phyloP scores from a whole-genome alignment of 2,888 invertebrate species.

The Zaprionus lineosus region DNA sequence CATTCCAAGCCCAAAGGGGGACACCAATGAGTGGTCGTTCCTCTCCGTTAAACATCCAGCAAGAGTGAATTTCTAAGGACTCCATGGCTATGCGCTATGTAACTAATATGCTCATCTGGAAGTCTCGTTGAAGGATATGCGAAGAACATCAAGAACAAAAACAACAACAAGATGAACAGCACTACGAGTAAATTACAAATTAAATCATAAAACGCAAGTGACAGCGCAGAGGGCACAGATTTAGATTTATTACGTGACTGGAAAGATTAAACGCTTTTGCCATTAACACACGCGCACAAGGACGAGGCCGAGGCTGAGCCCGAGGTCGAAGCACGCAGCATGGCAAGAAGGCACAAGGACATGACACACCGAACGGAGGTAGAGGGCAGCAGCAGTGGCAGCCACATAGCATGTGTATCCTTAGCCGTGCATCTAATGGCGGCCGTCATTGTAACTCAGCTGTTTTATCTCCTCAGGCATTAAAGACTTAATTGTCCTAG shows the following conservation, averaged over 20 bases:
- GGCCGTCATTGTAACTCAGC: too few species aligned
- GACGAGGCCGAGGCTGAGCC: too few species aligned
- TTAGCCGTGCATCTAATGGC: slow-evolving; percentile 22
- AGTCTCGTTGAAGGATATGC: neutral
- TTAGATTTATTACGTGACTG: slow-evolving; percentile 77
- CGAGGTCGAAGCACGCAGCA: too few species aligned
- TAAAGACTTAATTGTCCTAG: too few species aligned
- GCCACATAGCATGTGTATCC: slow-evolving; percentile 30
- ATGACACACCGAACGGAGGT: too few species aligned
- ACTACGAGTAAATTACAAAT: slow-evolving; percentile 75
- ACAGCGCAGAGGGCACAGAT: slow-evolving; percentile 76
- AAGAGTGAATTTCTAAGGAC: too few species aligned
- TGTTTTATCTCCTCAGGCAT: too few species aligned
- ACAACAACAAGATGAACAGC: slow-evolving; percentile 12
- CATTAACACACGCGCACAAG: slow-evolving; percentile 69
- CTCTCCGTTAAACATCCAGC: too few species aligned
- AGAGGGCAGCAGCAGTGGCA: neutral
- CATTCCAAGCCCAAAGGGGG: too few species aligned
- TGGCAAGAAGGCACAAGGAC: neutral
- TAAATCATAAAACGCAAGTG: slow-evolving; percentile 78
- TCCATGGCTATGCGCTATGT: too few species aligned
- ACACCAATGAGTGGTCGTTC: too few species aligned
- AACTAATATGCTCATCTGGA: too few species aligned
- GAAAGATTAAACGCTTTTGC: slow-evolving; percentile 76
- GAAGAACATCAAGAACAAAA: neutral